A percentile compares a stretch with the other conserved stretches of the same genome.
Evolutionary conservation across 2,888 invertebrate genomes (phyloP).

Genomic region (Xestoiulus laeticollis): DNA sequence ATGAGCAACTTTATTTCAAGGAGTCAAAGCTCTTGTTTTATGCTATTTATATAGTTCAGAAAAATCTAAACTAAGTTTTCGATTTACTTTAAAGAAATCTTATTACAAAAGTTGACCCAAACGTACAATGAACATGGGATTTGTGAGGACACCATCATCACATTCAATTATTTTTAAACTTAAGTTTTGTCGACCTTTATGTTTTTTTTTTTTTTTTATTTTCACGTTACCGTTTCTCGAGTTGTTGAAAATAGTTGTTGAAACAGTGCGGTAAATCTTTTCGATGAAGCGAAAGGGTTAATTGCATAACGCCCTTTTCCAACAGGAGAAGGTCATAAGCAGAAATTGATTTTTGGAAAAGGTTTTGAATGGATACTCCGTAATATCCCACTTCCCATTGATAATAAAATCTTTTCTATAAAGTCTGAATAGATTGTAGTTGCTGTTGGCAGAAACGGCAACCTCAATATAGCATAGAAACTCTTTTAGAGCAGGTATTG

Average conservation of each 20-base stretch:
- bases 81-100: background rate
- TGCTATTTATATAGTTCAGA: background rate
- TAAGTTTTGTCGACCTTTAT: background rate
- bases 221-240: background rate
- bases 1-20: background rate
- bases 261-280: conserved; percentile 13
- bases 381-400: background rate
- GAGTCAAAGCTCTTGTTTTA: too few species aligned
- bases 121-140: background rate
- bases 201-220: background rate
- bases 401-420: conserved; percentile 10
- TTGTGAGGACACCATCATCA: background rate
- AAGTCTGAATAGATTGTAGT: conserved; percentile 32
- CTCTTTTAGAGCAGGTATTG: conserved; percentile 29
- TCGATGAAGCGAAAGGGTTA: conserved; percentile 21
- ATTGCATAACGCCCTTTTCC: conserved; percentile 19
- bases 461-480: conserved; percentile 14
- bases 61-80: background rate
- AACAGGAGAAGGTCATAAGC: conserved; percentile 13
- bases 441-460: conserved; percentile 13
- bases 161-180: background rate
- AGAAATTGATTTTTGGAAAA: conserved; percentile 12
- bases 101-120: background rate
- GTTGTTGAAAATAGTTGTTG: conserved; percentile 1
- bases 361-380: conserved; percentile 23